Evolutionary conservation across 1,140 invertebrate species (phyloP), one percentile per base, ranked within the genome.

Genomic region (Megalopta genalis): DNA sequence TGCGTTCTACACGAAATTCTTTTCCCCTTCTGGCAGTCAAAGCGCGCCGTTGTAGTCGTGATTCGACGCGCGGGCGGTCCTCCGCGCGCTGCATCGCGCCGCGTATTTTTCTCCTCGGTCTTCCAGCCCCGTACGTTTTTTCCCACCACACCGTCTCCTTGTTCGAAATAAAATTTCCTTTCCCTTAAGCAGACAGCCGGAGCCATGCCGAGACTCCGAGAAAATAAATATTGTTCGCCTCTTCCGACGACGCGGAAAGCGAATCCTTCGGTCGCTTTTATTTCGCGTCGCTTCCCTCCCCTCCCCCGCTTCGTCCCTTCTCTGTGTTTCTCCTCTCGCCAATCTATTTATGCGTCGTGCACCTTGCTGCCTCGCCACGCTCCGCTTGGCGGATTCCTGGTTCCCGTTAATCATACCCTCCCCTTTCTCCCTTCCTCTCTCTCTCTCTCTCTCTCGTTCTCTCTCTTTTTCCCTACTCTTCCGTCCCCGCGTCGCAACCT

Each of bases 141-240:
- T 32, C 27, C 5, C 16, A 12, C n/a, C 12, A 3, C 7, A 6
- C 8, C 27, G 16, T 21, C 14, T 12, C 14, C 25, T 18, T n/a
- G 21, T 14, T 27, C 42, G 8, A 25, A 83, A 68, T 64, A 52
- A 62, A 57, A 67, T 68, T 72, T 77, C 23, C 37, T 49, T 42
- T 49, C 27, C 65, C 67, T 76, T 65, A 23, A 49, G 23, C 25
- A 67, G 73, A 81, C 72, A 76, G 69, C 62, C 62, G 62, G 57
- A 60, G 77, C n/a, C 63, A 60, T 46, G 54, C 65, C 60, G 70
- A 37, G 52, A 46, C 37, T 23, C 42, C 46, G 42, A 42, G 57
- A 72, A 77, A 57, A 77, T 66, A 66, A 67, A 82, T 81, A 82
- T 42, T 65, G 57, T 67, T 84, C 81, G 59, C 60, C 71, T 63